These are phyloP conservation scores for Morpho helenor DNA, from an alignment of 2,888 invertebrate genomes.

Conservation along the genomic window DNA sequence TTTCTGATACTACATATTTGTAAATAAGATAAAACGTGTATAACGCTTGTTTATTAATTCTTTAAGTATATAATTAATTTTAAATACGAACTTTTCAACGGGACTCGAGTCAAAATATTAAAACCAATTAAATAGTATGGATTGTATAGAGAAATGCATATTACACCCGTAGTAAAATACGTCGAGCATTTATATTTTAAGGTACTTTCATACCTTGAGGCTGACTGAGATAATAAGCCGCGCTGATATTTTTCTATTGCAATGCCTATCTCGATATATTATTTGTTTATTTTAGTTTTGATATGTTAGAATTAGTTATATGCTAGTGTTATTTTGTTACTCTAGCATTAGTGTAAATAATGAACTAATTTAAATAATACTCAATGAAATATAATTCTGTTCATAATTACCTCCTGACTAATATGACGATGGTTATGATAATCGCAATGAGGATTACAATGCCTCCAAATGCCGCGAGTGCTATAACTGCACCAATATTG, in stretches of 20 bases:
- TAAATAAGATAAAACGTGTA: background rate
- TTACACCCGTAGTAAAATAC: background rate
- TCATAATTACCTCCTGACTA: constrained; percentile 87
- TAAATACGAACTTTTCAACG: background rate
- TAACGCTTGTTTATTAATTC: background rate
- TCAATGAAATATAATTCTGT: background rate
- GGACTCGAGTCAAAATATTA: too few species aligned
- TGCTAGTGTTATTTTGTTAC: too few species aligned
- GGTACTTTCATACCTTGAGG: constrained; percentile 37
- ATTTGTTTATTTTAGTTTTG: too few species aligned
- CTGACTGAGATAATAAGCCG: constrained; percentile 3
- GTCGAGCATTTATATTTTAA: constrained; percentile 48
- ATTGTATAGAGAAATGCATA: too few species aligned
- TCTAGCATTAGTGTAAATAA: background rate
- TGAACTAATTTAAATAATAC: background rate
- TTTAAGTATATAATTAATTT: background rate
- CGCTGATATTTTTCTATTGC: background rate
- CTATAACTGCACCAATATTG: constrained; percentile 92
- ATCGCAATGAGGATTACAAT: constrained; percentile 94
- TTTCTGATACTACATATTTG: background rate
- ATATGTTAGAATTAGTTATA: too few species aligned
- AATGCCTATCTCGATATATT: too few species aligned
- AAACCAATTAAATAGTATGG: too few species aligned
- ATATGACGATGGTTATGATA: constrained; percentile 91
- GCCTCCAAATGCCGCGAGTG: constrained; percentile 93